Conservation (phyloP, 2,113 vertebrate species). For the Hirundichthys speculiger region DNA sequence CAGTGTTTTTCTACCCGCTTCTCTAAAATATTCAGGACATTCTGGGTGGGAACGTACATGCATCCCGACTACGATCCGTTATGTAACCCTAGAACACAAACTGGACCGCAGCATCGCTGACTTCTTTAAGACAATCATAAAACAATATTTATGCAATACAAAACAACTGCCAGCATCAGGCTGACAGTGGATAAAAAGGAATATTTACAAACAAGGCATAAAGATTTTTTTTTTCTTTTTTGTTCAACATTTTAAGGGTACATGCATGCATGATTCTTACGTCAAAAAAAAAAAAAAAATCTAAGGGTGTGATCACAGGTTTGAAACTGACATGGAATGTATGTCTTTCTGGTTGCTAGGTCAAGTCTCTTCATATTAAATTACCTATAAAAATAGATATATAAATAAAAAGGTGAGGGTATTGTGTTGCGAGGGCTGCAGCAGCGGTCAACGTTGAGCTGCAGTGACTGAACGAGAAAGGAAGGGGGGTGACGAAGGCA, state of each 20-base stretch:
- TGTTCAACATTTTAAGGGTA: conserved; percentile 65
- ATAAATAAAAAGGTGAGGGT: conserved; percentile 79
- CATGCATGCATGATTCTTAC: conserved; percentile 62
- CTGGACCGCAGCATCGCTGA: conserved; percentile 42
- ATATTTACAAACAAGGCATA: conserved; percentile 62
- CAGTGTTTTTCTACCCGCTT: conserved; percentile 44
- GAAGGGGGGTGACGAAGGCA: conserved; percentile 14
- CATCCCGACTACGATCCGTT: conserved; percentile 6
- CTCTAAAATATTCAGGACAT: conserved; percentile 31
- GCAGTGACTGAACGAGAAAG: conserved; percentile 48
- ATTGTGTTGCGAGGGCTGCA: conserved; percentile 74
- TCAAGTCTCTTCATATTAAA: conserved; percentile 80
- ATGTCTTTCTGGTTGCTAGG: conserved; percentile 59
- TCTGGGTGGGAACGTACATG: conserved; percentile 15
- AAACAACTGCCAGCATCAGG: conserved; percentile 58
- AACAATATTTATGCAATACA: conserved; percentile 47
- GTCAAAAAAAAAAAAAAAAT: conserved; percentile 31
- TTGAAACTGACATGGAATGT: conserved; percentile 67
- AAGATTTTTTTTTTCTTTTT: conserved; percentile 53
- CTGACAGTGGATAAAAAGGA: conserved; percentile 50
- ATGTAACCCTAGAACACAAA: conserved; percentile 31
- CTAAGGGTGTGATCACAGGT: conserved; percentile 55
- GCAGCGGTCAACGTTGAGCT: conserved; percentile 79
- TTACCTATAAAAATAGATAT: conserved; percentile 81
- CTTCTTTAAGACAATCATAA: conserved; percentile 34